Evolutionary conservation across 2,888 invertebrate genomes (phyloP).

Genomic region (Dryobota labecula): DNA sequence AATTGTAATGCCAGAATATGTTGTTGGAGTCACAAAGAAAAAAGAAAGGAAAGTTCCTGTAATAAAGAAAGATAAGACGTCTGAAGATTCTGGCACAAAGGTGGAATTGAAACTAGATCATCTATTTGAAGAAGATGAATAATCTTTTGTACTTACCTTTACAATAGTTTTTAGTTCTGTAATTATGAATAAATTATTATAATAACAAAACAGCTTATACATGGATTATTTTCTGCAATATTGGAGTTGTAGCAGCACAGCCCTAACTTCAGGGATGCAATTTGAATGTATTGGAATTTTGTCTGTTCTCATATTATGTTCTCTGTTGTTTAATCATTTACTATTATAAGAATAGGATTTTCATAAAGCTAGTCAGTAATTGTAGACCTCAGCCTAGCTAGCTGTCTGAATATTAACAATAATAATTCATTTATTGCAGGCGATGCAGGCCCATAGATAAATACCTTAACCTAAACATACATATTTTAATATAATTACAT

Average conservation of each 20-base stretch:
- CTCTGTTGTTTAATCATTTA: not conserved
- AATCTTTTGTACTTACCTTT: conserved; percentile 34
- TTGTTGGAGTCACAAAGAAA: conserved; percentile 92
- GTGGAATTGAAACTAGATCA: conserved; percentile 85
- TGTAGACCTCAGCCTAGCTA: not conserved
- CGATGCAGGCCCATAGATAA: too few relatives aligned
- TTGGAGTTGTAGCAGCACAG: not conserved
- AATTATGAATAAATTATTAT: conserved; percentile 41
- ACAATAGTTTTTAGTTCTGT: conserved; percentile 20
- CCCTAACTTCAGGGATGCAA: not conserved
- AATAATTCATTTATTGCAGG: too few relatives aligned
- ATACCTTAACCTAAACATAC: too few relatives aligned
- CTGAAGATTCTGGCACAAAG: conserved; percentile 69
- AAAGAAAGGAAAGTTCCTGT: conserved; percentile 83
- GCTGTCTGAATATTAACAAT: too few relatives aligned
- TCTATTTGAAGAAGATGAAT: conserved; percentile 84
- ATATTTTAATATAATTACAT: too few relatives aligned
- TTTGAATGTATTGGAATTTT: not conserved
- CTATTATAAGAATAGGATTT: not conserved
- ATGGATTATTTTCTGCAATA: not conserved
- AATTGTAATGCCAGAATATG: conserved; percentile 95
- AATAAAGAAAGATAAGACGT: conserved; percentile 58
- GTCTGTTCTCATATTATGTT: not conserved
- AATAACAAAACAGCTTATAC: not conserved
- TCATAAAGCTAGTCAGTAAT: not conserved